Conservation (phyloP, 2,888 invertebrate genomes). For the Bhutanitis thaidina region DNA sequence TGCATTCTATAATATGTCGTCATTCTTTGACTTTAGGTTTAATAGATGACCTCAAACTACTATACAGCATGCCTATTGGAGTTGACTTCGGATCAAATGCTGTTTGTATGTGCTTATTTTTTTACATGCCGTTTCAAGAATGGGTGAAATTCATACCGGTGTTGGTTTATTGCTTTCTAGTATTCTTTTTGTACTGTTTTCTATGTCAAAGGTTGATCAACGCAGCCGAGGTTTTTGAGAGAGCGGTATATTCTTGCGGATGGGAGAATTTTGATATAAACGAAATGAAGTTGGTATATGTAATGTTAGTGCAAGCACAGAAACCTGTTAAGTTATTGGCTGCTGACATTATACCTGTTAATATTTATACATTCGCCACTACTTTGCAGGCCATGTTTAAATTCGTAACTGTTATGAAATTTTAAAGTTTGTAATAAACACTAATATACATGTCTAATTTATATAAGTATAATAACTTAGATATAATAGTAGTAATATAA, state of each 20-base stretch:
- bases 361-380: conserved; percentile 62
- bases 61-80: conserved; percentile 59
- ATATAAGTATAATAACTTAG: too few species aligned
- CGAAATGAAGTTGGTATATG: conserved; percentile 46
- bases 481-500: too few species aligned
- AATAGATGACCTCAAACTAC: conserved; percentile 40
- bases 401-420: conserved; percentile 61
- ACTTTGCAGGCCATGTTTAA: conserved; percentile 59
- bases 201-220: conserved; percentile 57
- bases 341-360: conserved; percentile 62
- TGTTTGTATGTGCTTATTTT: conserved; percentile 52
- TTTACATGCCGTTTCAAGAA: conserved; percentile 48
- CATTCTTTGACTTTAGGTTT: conserved; percentile 45
- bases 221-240: conserved; percentile 54
- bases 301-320: conserved; percentile 56
- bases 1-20: conserved; percentile 42
- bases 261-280: conserved; percentile 60
- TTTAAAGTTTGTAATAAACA: conserved; percentile 27
- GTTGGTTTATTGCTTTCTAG: conserved; percentile 49
- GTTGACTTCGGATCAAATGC: conserved; percentile 59
- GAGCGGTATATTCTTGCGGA: conserved; percentile 57
- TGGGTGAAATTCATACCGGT: conserved; percentile 53
- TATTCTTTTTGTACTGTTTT: conserved; percentile 63
- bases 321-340: conserved; percentile 52
- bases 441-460: too few species aligned